Evolutionary conservation across 2,113 vertebrate genomes (phyloP).

Genomic region (Thymallus thymallus): DNA sequence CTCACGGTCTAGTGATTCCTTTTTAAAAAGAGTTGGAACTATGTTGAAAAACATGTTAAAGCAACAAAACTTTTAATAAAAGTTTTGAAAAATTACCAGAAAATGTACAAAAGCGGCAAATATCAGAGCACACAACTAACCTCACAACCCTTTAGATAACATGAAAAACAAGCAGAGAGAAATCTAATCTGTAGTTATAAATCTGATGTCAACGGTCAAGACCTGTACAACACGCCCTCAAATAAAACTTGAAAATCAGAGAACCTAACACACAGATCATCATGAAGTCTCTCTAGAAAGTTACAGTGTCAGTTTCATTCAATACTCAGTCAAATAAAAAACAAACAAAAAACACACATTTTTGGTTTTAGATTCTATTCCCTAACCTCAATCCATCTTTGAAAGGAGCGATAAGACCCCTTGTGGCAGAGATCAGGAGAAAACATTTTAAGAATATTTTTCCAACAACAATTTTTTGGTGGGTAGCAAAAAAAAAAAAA

Average conservation of each 20-base stretch:
- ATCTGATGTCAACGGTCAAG: not conserved
- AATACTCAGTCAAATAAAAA: conserved; percentile 29
- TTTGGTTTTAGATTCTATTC: conserved; percentile 78
- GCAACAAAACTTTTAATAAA: conserved; percentile 12
- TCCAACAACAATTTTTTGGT: conserved; percentile 51
- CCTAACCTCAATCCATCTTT: conserved; percentile 6
- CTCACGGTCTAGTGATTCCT: conserved; percentile 28
- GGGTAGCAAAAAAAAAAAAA: conserved; percentile 49
- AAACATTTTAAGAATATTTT: not conserved
- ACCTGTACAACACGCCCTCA: not conserved
- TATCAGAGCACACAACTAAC: not conserved
- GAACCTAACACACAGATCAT: not conserved
- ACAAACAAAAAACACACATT: conserved; percentile 67
- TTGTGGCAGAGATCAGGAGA: not conserved
- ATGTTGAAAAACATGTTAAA: conserved; percentile 37
- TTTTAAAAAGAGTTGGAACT: conserved; percentile 63
- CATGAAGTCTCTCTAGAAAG: not conserved
- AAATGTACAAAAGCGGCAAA: not conserved
- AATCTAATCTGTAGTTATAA: not conserved
- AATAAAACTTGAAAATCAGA: not conserved
- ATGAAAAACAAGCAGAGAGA: not conserved
- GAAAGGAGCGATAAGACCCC: conserved; percentile 7
- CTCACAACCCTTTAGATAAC: not conserved
- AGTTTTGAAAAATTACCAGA: not conserved
- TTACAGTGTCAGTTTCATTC: conserved; percentile 50